Evolutionary conservation across 2,797 vertebrate genomes (phyloP).

Genomic region (Siniperca scherzeri): DNA sequence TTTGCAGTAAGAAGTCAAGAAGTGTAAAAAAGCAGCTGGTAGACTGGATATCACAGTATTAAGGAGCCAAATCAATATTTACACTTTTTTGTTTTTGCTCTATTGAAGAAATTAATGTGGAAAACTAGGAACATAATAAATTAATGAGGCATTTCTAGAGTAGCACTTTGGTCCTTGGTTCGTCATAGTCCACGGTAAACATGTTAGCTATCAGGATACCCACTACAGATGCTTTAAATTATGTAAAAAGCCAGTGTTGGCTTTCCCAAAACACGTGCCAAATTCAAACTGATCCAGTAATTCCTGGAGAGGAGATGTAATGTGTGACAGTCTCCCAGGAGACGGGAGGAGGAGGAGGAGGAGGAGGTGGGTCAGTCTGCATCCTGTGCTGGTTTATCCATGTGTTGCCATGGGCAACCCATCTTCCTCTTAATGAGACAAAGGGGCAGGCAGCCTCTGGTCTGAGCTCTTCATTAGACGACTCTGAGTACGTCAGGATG

Average conservation of each 20-base stretch:
- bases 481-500: slow-evolving; percentile 15
- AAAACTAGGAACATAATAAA: background rate
- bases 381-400: slow-evolving; percentile 49
- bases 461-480: slow-evolving; percentile 33
- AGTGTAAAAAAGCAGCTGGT: background rate
- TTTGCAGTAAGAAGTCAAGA: background rate
- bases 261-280: slow-evolving; percentile 8
- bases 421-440: slow-evolving; percentile 60
- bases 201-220: background rate
- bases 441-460: slow-evolving; percentile 37
- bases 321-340: slow-evolving; percentile 41
- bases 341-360: slow-evolving; percentile 19
- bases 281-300: slow-evolving; percentile 1
- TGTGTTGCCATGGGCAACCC: slow-evolving; percentile 59
- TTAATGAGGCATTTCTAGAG: background rate
- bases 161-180: background rate
- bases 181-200: background rate
- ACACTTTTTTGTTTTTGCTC: background rate
- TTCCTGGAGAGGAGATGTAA: slow-evolving; percentile 32
- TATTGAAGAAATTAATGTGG: background rate
- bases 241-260: background rate
- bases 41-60: background rate
- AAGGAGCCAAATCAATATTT: background rate
- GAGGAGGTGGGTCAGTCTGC: slow-evolving; percentile 27
- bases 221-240: background rate